phyloP scores from a whole-genome alignment of 2,888 invertebrate genomes.

The Aphidoletes aphidimyza region DNA sequence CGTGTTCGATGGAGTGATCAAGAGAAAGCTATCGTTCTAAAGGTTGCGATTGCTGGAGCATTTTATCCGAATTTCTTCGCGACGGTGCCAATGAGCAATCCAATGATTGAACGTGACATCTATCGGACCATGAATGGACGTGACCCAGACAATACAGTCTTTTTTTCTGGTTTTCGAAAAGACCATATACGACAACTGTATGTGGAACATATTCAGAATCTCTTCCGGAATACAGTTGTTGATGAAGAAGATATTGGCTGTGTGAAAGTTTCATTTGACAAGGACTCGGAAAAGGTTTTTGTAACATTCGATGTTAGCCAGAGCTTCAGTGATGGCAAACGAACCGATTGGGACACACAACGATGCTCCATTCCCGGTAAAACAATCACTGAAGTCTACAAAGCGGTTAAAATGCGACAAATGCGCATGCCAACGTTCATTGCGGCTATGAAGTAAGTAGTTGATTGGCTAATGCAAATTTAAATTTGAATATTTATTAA shows the following conservation, averaged over 20 bases:
- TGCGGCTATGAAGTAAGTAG: conserved; percentile 35
- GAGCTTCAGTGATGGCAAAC: conserved; percentile 59
- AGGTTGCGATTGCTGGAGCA: conserved; percentile 72
- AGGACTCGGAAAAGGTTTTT: conserved; percentile 72
- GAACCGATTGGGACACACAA: background rate
- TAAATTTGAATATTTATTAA: background rate
- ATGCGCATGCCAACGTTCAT: conserved; percentile 61
- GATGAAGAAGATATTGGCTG: background rate
- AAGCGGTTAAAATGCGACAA: conserved; percentile 76
- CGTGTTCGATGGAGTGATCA: conserved; percentile 66
- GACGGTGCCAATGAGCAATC: conserved; percentile 68
- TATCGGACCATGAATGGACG: conserved; percentile 75
- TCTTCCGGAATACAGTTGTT: conserved; percentile 62
- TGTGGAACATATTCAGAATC: conserved; percentile 71
- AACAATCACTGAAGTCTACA: conserved; percentile 76
- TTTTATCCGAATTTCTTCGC: conserved; percentile 94
- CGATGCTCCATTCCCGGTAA: conserved; percentile 67
- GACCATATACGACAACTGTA: conserved; percentile 79
- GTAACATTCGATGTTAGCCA: conserved; percentile 71
- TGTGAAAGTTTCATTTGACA: conserved; percentile 63
- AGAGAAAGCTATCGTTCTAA: conserved; percentile 73
- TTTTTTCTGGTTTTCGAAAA: conserved; percentile 71
- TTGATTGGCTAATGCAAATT: background rate
- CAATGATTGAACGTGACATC: conserved; percentile 73
- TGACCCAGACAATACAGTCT: conserved; percentile 82